Conservation (phyloP, 2,888 invertebrate genomes). For the Caenorhabditis uteleia region DNA sequence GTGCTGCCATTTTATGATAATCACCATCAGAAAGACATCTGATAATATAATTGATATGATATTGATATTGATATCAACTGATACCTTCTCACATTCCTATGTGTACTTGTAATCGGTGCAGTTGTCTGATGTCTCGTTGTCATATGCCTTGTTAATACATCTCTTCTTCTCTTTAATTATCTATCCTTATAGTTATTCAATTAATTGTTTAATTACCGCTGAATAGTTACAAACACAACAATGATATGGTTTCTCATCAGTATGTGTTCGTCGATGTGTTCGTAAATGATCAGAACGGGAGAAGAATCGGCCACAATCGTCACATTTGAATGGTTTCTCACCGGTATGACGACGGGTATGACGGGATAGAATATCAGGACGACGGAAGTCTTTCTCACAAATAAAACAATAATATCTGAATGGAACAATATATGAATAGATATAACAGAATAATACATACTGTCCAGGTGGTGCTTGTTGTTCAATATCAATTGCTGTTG, state of each 20-base stretch:
- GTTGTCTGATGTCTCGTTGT: slow-evolving; percentile 61
- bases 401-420: slow-evolving; percentile 46
- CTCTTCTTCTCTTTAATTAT: slow-evolving; percentile 57
- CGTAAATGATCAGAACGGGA: slow-evolving; percentile 64
- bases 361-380: slow-evolving; percentile 65
- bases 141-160: slow-evolving; percentile 67
- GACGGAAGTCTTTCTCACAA: slow-evolving; percentile 65
- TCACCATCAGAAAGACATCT: slow-evolving; percentile 38
- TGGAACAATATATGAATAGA: no score
- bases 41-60: background rate
- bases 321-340: slow-evolving; percentile 67
- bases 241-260: slow-evolving; percentile 67
- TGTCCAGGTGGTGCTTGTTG: no score
- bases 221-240: slow-evolving; percentile 64
- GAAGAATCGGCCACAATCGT: slow-evolving; percentile 61
- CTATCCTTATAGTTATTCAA: background rate
- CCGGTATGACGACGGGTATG: slow-evolving; percentile 67
- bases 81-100: slow-evolving; percentile 44
- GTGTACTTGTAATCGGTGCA: slow-evolving; percentile 40
- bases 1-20: slow-evolving; percentile 24
- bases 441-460: no score
- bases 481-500: no score
- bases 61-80: background rate
- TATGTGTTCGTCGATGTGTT: slow-evolving; percentile 60
- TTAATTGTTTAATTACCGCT: slow-evolving; percentile 49